A percentile compares a stretch with the other conserved stretches of the same genome.
Evolutionary conservation across 2,797 vertebrate species (phyloP).

Genomic region (Ara ararauna): DNA sequence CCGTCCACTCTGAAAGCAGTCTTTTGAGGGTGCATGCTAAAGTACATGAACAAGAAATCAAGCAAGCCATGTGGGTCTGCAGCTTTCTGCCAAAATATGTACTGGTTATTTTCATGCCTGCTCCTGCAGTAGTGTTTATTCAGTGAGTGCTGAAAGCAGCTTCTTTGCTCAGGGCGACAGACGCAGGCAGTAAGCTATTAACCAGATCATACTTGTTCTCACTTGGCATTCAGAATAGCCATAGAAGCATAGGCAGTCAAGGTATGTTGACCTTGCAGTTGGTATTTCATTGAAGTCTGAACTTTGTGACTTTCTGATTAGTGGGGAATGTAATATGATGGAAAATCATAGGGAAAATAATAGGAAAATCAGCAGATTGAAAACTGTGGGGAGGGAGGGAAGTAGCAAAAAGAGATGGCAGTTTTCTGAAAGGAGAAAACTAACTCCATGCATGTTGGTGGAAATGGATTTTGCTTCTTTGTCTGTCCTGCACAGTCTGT

Average conservation of each 20-base stretch:
- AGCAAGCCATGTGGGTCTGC: neutral
- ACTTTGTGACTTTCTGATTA: neutral
- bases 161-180: neutral
- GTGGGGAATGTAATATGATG: neutral
- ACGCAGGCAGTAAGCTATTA: neutral
- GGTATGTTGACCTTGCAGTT: neutral
- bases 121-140: neutral
- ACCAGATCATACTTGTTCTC: neutral
- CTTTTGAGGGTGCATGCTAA: neutral
- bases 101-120: neutral
- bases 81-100: neutral
- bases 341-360: neutral
- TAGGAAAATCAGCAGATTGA: neutral
- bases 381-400: fast-evolving
- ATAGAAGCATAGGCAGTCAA: neutral
- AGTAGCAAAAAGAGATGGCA: neutral
- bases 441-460: neutral
- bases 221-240: neutral
- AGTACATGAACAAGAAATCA: neutral
- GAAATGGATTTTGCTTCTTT: neutral
- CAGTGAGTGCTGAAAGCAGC: neutral
- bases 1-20: neutral
- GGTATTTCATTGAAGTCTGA: neutral
- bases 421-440: neutral
- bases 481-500: neutral